Evolutionary conservation across 1,140 invertebrate genomes (phyloP), one percentile per base, ranked within the genome.

Genomic region (Sminthurinus signatus): DNA sequence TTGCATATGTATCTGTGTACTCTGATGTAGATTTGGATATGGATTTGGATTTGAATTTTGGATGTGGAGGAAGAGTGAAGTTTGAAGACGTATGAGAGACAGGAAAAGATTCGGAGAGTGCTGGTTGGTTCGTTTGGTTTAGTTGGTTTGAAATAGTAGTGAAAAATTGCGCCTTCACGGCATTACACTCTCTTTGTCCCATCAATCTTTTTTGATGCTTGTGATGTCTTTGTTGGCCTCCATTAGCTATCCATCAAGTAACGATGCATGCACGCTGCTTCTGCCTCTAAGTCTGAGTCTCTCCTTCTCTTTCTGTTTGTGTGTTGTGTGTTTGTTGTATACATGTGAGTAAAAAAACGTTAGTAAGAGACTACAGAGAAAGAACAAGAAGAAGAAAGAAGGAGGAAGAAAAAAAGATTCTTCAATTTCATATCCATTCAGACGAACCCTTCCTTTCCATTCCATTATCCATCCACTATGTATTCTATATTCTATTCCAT

Each of bases 201-300:
- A 71, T 71, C 63, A 62, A 71, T 71, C 69, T 68, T 68, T 50
- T 66, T n/a, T n/a, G n/a, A n/a, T n/a, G n/a, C n/a, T n/a, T n/a
- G n/a, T 71, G 69, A 71, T 71, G 65, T 71, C 69, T 71, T 71
- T 66, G 65, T 71, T 71, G 58, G 59, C 65, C 65, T 65, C 69
- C 58, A 71, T 71, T 68, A 66, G 61, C 66, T 50, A 71, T 71
- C 69, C 65, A 71, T 71, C 69, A 71, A 52, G 43, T 60, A 60
- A 64, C 48, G 58, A 57, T 58, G 48, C 29, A 54, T 46, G 48
- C 32, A 67, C 65, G 46, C 54, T 23, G 54, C 19, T 32, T 25
- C 23, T 23, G 15, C 46, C 46, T 48, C 21, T 10, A 48, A 48
- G 46, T n/a, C 17, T 19, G 44, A 48, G 8, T 25, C 17, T 25